Percentiles rank a stretch among this genome's conserved stretches.
phyloP scores from a whole-genome alignment of 2,888 invertebrate species.

The Zootermopsis nevadensis region DNA sequence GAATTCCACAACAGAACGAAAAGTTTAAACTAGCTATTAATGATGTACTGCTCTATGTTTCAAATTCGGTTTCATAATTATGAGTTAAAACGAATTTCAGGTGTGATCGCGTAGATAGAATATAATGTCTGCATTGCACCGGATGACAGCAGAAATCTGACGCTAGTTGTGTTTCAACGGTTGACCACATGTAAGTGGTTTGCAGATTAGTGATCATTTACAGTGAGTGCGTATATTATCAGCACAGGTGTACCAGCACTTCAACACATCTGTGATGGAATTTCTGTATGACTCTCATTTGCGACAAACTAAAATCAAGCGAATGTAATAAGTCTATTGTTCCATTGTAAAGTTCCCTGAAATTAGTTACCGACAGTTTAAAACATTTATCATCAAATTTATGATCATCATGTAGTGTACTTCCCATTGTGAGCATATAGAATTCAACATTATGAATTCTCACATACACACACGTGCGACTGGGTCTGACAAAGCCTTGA shows the following conservation, averaged over 20 bases:
- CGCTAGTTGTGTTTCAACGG: neutral
- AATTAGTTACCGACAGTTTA: constrained; percentile 11
- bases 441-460: neutral
- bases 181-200: constrained; percentile 22
- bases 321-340: neutral
- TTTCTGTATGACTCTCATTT: neutral
- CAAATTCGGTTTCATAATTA: no score
- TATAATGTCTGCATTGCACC: neutral
- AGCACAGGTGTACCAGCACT: neutral
- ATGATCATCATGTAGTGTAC: neutral
- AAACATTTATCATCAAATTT: constrained; percentile 6
- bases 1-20: no score
- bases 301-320: neutral
- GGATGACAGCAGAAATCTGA: neutral
- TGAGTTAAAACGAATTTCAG: neutral
- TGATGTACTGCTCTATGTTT: no score
- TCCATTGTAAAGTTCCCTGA: constrained; percentile 9
- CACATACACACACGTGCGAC: neutral
- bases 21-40: no score
- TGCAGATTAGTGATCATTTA: constrained; percentile 4
- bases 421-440: neutral
- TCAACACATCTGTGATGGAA: neutral
- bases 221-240: constrained; percentile 4
- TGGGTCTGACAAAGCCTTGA: neutral
- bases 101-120: neutral